Conservation (phyloP, 2,797 vertebrate species). For the Karalla daura region DNA sequence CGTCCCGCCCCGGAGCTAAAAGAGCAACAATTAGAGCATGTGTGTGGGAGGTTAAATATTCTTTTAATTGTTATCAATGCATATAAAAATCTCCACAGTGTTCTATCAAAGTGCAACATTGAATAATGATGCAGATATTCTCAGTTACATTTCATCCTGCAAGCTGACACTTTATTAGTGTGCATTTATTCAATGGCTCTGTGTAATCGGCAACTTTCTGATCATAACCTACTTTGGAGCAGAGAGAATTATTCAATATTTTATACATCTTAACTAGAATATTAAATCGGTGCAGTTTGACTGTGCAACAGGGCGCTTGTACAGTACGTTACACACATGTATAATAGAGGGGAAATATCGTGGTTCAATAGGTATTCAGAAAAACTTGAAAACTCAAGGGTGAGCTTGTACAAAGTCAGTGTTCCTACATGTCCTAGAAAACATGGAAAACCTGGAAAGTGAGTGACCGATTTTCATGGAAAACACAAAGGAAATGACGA, state of each 20-base stretch:
- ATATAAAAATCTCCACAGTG: conserved; percentile 22
- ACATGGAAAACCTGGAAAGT: too few species aligned
- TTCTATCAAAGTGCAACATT: conserved; percentile 37
- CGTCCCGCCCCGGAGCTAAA: conserved; percentile 35
- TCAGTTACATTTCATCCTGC: conserved; percentile 16
- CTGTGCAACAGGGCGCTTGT: neutral
- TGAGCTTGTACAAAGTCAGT: conserved; percentile 16
- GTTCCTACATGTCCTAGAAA: too few species aligned
- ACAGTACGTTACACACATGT: neutral
- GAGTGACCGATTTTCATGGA: too few species aligned
- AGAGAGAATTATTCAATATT: conserved; percentile 36
- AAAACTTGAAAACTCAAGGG: neutral
- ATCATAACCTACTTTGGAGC: conserved; percentile 28
- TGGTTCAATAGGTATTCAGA: neutral
- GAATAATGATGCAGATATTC: conserved; percentile 28
- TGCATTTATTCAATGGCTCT: conserved; percentile 25
- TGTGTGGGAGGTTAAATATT: conserved; percentile 49
- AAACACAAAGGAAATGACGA: too few species aligned
- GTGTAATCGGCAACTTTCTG: conserved; percentile 43
- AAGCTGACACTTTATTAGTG: conserved; percentile 14
- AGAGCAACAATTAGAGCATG: conserved; percentile 56
- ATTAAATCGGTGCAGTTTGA: conserved; percentile 42
- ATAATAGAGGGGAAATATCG: neutral
- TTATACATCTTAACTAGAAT: conserved; percentile 44
- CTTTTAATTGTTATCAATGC: conserved; percentile 44